Evolutionary conservation across 2,797 vertebrate genomes (phyloP).

Genomic region (Catostomus latipinnis): DNA sequence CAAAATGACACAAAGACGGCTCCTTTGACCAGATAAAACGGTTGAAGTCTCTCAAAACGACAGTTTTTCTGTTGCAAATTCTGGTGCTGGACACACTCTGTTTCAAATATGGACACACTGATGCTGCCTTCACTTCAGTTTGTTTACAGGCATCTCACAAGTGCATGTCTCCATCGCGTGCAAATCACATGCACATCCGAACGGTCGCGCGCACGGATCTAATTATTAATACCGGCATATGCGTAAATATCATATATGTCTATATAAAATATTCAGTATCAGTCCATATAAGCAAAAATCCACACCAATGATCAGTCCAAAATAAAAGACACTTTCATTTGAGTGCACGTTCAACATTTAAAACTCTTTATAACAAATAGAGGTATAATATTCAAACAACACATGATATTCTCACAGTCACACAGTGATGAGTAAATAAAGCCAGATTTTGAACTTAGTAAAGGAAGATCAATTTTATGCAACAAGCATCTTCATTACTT

Average conservation of each 20-base stretch:
- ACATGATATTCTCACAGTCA: conserved; percentile 73
- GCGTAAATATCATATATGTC: background rate
- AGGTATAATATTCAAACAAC: conserved; percentile 73
- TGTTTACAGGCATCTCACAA: background rate
- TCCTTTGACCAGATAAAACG: background rate
- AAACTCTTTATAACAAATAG: conserved; percentile 79
- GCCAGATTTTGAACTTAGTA: conserved; percentile 54
- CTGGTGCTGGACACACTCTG: background rate
- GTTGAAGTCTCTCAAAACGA: background rate
- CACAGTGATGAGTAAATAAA: conserved; percentile 66
- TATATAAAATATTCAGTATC: no score
- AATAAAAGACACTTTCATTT: background rate
- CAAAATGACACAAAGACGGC: background rate
- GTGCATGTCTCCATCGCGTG: conserved; percentile 15
- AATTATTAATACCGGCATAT: background rate
- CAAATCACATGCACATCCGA: background rate
- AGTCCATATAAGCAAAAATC: background rate
- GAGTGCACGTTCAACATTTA: conserved; percentile 62
- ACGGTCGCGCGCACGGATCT: no score
- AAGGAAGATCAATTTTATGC: conserved; percentile 21
- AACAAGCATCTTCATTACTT: conserved; percentile 22
- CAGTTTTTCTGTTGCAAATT: background rate
- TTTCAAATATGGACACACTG: no score
- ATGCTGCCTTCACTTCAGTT: no score
- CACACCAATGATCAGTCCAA: background rate